Evolutionary conservation across 2,888 invertebrate species (phyloP).

Genomic region (Peribatodes rhomboidaria): DNA sequence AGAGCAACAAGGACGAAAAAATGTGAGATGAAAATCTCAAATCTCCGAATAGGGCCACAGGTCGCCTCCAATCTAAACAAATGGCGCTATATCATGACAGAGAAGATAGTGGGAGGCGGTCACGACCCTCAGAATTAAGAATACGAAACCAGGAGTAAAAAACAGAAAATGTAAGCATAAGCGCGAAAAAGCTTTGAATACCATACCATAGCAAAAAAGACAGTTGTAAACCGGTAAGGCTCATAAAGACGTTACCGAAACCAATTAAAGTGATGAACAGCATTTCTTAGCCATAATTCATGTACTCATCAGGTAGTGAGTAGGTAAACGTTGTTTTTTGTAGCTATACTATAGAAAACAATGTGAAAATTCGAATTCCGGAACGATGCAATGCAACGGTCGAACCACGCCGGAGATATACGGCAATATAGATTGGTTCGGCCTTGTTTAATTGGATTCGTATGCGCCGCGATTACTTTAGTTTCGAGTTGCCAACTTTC

Average conservation of each 20-base stretch:
- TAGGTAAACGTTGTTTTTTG: conserved; percentile 7
- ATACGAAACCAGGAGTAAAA: too few relatives aligned
- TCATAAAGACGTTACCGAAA: conserved; percentile 12
- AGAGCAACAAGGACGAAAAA: too few relatives aligned
- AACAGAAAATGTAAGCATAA: too few relatives aligned
- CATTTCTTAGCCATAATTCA: conserved; percentile 10
- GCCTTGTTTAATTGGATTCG: conserved; percentile 19
- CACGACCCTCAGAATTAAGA: too few relatives aligned
- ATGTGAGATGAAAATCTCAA: too few relatives aligned
- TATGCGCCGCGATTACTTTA: conserved; percentile 9
- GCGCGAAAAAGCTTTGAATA: neutral
- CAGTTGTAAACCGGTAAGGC: neutral
- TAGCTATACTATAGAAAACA: conserved; percentile 18
- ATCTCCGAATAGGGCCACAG: too few relatives aligned
- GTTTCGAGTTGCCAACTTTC: conserved; percentile 1
- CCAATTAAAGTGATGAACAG: conserved; percentile 18
- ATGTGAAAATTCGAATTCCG: conserved; percentile 13
- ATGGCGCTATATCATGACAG: too few relatives aligned
- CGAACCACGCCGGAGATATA: neutral
- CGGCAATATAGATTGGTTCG: conserved; percentile 19
- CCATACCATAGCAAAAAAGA: neutral
- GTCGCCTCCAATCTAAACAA: too few relatives aligned
- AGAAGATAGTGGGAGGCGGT: too few relatives aligned
- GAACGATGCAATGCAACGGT: conserved; percentile 15
- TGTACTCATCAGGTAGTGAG: conserved; percentile 5